Conservation (phyloP, 2,113 vertebrate genomes). For the Struthio camelus region DNA sequence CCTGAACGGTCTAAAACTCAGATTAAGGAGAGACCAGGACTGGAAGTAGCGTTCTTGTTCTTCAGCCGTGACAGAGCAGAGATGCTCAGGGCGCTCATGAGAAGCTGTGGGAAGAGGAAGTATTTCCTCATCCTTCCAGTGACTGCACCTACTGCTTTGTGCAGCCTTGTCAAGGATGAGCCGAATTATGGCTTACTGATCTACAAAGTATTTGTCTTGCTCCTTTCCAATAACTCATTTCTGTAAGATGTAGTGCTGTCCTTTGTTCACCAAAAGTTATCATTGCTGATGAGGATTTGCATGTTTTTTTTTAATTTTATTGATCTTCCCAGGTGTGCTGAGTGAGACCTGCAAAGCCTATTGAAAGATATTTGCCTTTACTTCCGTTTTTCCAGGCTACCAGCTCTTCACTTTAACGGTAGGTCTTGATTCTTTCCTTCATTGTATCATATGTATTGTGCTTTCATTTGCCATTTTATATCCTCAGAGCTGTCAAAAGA, state of each 20-base stretch:
- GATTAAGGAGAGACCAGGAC: not conserved
- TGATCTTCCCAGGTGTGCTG: not conserved
- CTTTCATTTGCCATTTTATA: not conserved
- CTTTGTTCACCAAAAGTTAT: not conserved
- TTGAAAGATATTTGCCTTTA: not conserved
- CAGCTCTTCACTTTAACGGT: not conserved
- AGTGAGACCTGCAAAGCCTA: not conserved
- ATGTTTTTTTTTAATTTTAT: not conserved
- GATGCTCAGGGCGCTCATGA: not conserved
- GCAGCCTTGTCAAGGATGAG: not conserved
- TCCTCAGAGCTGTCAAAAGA: not conserved
- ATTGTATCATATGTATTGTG: not conserved
- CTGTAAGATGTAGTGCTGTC: not conserved
- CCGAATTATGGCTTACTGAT: not conserved
- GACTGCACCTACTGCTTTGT: not conserved
- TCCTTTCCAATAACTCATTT: not conserved
- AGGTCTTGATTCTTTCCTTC: not conserved
- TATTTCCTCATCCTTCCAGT: not conserved
- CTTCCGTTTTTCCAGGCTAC: not conserved
- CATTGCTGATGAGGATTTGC: not conserved
- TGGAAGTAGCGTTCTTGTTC: not conserved
- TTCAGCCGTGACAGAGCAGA: not conserved
- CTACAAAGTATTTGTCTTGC: not conserved
- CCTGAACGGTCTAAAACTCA: not conserved
- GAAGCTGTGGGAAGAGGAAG: not conserved